These are phyloP conservation scores for Eleutherodactylus coqui DNA, from an alignment of 2,797 vertebrate species.

Conservation along the genomic window DNA sequence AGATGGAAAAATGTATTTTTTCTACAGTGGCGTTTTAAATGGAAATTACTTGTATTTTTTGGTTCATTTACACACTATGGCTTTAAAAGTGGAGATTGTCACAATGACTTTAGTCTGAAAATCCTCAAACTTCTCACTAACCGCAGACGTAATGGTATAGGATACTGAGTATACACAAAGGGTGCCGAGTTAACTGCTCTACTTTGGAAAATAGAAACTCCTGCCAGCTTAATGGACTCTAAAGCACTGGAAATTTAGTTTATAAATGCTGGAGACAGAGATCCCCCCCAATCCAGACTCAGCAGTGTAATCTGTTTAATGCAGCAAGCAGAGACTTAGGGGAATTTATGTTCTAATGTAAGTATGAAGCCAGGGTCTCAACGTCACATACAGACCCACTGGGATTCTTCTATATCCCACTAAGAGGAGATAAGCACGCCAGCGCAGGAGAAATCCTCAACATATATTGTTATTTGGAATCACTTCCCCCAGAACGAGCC, in stretches of 20 bases:
- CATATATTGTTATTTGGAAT: neutral
- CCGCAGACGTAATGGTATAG: neutral
- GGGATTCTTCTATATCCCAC: neutral
- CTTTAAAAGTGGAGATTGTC: neutral
- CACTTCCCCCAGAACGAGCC: neutral
- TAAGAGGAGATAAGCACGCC: neutral
- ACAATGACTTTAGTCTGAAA: neutral
- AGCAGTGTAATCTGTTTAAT: slow-evolving; percentile 30
- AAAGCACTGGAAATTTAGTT: neutral
- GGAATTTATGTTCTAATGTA: neutral
- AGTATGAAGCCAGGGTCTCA: neutral
- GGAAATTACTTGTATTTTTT: too few relatives aligned
- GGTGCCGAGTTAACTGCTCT: neutral
- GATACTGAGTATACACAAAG: neutral
- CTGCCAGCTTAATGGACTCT: neutral
- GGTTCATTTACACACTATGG: too few relatives aligned
- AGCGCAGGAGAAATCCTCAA: neutral
- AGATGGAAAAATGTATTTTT: too few relatives aligned
- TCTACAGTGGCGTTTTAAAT: too few relatives aligned
- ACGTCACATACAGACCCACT: neutral
- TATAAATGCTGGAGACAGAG: neutral
- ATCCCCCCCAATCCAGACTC: neutral
- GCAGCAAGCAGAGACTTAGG: slow-evolving; percentile 2
- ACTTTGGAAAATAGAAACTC: neutral
- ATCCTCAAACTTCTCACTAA: neutral